phyloP scores from a whole-genome alignment of 2,113 vertebrate genomes.

The Tetrao urogallus region DNA sequence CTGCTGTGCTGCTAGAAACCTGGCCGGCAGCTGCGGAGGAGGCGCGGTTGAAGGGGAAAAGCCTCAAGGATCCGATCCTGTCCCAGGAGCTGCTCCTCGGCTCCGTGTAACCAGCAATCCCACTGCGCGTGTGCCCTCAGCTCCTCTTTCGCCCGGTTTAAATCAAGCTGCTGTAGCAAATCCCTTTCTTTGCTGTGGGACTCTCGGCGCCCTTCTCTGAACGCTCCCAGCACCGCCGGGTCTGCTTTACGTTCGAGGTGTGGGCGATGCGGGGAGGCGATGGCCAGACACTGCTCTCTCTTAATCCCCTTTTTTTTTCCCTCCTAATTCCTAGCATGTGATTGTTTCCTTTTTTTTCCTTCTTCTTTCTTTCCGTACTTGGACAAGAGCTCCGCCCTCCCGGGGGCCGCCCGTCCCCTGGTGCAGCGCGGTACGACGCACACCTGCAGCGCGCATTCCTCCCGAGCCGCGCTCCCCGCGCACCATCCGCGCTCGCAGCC shows the following conservation, averaged over 20 bases:
- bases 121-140: background rate
- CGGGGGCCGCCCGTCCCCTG: background rate
- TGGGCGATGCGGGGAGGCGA: background rate
- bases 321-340: background rate
- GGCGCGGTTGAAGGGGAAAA: too few species aligned
- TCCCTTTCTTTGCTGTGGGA: background rate
- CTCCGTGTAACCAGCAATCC: background rate
- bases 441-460: background rate
- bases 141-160: background rate
- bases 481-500: too few species aligned
- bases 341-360: background rate
- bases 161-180: background rate
- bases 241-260: background rate
- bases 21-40: background rate
- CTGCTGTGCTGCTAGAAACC: background rate
- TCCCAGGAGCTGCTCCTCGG: background rate
- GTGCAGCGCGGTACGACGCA: background rate
- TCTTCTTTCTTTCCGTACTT: background rate
- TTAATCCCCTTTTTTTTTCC: background rate
- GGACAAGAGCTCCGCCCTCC: background rate
- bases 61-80: background rate
- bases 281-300: too few species aligned
- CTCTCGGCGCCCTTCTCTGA: background rate
- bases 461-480: too few species aligned
- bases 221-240: accelerated